Percentiles rank a stretch among this genome's conserved stretches.
phyloP scores from a whole-genome alignment of 2,888 invertebrate genomes.

The Cryptocephalus moraei region DNA sequence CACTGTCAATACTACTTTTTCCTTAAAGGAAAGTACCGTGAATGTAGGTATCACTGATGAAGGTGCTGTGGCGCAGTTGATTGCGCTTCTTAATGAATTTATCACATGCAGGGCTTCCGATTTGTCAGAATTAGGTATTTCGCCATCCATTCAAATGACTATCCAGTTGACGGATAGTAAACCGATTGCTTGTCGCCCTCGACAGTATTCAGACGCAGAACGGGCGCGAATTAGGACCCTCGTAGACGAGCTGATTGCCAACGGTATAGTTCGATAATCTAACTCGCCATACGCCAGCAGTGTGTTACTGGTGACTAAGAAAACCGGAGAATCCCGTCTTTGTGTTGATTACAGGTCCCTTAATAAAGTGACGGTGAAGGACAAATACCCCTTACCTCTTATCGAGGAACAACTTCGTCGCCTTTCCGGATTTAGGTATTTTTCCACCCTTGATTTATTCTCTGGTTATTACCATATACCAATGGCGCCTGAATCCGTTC shows the following conservation, averaged over 20 bases:
- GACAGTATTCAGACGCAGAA: neutral
- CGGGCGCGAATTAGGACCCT: neutral
- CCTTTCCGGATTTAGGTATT: neutral
- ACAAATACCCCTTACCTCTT: neutral
- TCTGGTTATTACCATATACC: neutral
- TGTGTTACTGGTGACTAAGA: neutral
- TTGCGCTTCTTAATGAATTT: neutral
- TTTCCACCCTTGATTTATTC: neutral
- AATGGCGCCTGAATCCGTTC: neutral
- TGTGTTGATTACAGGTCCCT: neutral
- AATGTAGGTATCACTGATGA: too few relatives aligned
- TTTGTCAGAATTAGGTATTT: neutral
- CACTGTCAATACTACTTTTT: too few relatives aligned
- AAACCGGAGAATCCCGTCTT: neutral
- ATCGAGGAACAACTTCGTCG: neutral
- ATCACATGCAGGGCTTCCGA: neutral
- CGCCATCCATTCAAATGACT: neutral
- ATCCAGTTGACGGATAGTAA: neutral
- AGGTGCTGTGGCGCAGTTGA: too few relatives aligned
- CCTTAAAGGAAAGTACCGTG: too few relatives aligned
- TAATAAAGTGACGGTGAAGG: neutral
- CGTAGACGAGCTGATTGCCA: neutral
- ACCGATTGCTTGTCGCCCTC: neutral
- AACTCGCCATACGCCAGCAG: neutral
- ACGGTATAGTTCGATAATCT: neutral